These are phyloP conservation scores for Enteromius viviparus DNA, from an alignment of 2,797 vertebrate species.

Conservation along the genomic window DNA sequence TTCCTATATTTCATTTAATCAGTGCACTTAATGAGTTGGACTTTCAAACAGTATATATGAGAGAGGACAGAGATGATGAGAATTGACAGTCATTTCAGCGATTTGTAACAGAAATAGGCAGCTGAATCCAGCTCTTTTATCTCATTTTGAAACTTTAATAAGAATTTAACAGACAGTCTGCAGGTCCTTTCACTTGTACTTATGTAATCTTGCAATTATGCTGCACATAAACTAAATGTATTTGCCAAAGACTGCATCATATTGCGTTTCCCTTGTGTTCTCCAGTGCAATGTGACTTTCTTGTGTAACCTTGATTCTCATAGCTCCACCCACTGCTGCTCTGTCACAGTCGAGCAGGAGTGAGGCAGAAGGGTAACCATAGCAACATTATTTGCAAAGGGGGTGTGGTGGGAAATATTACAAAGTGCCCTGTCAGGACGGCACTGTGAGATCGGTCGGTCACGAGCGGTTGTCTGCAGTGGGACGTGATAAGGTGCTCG, in stretches of 20 bases:
- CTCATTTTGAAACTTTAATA: background rate
- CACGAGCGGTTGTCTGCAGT: conserved; percentile 73
- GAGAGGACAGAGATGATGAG: background rate
- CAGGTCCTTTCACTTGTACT: background rate
- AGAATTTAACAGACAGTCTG: background rate
- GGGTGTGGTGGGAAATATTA: conserved; percentile 53
- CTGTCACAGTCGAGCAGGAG: conserved; percentile 52
- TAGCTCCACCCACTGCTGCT: conserved; percentile 57
- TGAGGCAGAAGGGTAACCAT: conserved; percentile 66
- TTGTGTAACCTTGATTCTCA: conserved; percentile 50
- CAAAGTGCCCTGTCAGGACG: conserved; percentile 59
- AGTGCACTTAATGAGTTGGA: background rate
- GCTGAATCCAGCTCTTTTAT: background rate
- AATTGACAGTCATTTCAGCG: background rate
- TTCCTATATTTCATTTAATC: background rate
- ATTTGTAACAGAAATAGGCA: background rate
- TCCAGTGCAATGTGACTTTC: conserved; percentile 48
- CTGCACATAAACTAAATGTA: background rate
- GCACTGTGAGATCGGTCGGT: conserved; percentile 66
- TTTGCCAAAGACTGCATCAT: background rate
- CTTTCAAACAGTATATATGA: background rate
- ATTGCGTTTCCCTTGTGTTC: background rate
- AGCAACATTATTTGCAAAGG: conserved; percentile 59
- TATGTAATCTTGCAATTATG: background rate
- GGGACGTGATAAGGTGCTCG: conserved; percentile 72